These are phyloP conservation scores for Epirrhoe alternata DNA, from an alignment of 2,888 invertebrate genomes.

Conservation along the genomic window DNA sequence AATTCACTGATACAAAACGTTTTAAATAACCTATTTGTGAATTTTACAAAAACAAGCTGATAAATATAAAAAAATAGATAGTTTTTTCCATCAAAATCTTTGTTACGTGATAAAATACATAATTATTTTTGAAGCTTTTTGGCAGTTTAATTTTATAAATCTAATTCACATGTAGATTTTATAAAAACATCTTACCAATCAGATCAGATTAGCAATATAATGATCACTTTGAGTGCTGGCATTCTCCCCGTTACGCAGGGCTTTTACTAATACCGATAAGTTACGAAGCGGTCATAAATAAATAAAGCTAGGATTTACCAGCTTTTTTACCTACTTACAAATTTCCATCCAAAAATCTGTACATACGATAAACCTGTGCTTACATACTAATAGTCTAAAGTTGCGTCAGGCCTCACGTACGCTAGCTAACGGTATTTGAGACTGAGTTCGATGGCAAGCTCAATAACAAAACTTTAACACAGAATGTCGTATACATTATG, in stretches of 20 bases:
- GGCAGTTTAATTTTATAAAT: too few species aligned
- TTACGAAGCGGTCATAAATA: background rate
- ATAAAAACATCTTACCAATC: too few species aligned
- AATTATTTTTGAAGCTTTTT: too few species aligned
- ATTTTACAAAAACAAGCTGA: background rate
- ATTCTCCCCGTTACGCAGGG: too few species aligned
- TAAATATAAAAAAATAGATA: background rate
- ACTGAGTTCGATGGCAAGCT: background rate
- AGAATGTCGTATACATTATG: too few species aligned
- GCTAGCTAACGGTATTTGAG: conserved; percentile 17
- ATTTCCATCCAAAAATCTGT: background rate
- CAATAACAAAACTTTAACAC: background rate
- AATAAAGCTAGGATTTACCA: background rate
- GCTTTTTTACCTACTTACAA: background rate
- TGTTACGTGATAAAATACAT: too few species aligned
- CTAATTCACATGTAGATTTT: too few species aligned
- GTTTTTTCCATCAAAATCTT: too few species aligned
- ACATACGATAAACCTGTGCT: background rate
- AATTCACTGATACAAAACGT: conserved; percentile 2
- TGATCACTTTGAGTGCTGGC: too few species aligned
- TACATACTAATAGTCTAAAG: background rate
- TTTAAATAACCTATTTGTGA: background rate
- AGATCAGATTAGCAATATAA: too few species aligned
- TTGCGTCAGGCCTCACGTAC: conserved; percentile 12
- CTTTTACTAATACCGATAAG: too few species aligned